Percentiles rank a stretch among this genome's conserved stretches.
Evolutionary conservation across 1,140 invertebrate genomes (phyloP).

Genomic region (Anastrepha obliqua): DNA sequence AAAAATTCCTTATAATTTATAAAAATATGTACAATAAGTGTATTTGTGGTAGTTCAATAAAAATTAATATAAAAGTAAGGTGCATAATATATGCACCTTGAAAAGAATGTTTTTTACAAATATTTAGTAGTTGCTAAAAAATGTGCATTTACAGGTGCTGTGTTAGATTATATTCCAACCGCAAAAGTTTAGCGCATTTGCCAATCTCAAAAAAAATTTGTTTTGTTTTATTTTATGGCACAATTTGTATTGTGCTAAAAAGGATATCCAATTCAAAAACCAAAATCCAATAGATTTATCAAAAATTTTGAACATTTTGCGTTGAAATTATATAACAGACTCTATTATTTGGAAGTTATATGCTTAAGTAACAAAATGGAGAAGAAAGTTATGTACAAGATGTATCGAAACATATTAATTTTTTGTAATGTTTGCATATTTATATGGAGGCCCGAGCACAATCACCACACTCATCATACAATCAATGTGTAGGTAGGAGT

Average conservation of each 20-base stretch:
- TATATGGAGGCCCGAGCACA: constrained; percentile 31
- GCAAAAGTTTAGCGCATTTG: neutral
- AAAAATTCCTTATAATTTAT: no score
- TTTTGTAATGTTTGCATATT: neutral
- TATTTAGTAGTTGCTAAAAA: neutral
- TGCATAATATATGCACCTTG: no score
- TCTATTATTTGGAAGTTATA: neutral
- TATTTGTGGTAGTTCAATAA: no score
- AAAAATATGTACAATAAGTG: no score
- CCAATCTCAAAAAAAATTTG: neutral
- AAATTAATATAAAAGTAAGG: no score
- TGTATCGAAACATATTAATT: neutral
- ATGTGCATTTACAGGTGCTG: constrained; percentile 10
- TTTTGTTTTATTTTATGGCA: neutral
- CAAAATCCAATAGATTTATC: no score
- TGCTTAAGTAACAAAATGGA: neutral
- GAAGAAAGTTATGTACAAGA: neutral
- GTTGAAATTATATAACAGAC: neutral
- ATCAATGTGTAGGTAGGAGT: neutral
- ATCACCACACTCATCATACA: neutral
- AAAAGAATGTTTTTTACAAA: no score
- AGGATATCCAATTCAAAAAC: neutral
- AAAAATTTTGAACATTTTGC: constrained; percentile 18
- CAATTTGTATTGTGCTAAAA: neutral
- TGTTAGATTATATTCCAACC: neutral